Conservation (phyloP, 2,797 vertebrate genomes). For the Sphenodon punctatus region DNA sequence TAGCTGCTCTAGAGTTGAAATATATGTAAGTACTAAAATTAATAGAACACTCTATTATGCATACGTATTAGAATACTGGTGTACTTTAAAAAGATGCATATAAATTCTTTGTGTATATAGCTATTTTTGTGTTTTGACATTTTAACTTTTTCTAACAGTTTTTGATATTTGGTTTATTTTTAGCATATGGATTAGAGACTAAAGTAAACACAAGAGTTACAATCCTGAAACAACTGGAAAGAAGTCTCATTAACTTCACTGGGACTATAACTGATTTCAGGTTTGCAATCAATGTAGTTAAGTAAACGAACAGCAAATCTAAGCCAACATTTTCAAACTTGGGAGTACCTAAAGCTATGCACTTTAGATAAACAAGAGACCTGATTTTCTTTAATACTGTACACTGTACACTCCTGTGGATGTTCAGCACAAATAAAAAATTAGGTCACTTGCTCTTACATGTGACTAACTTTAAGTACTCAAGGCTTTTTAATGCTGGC, state of each 20-base stretch:
- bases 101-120: background rate
- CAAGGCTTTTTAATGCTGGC: background rate
- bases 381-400: background rate
- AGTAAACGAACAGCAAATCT: background rate
- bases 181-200: background rate
- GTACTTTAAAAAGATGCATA: background rate
- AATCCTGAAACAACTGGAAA: too few relatives aligned
- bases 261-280: too few relatives aligned
- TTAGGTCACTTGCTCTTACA: background rate
- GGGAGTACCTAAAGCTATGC: accelerated
- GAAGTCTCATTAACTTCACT: too few relatives aligned
- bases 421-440: background rate
- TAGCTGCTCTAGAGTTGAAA: background rate
- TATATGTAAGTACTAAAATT: background rate
- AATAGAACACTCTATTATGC: background rate
- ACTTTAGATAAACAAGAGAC: background rate
- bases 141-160: background rate
- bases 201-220: accelerated
- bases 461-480: background rate
- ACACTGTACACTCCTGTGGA: background rate
- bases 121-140: background rate
- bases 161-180: background rate
- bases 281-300: background rate
- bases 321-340: background rate
- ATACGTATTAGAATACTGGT: background rate